Percentiles rank a stretch among this genome's conserved stretches.
Evolutionary conservation across 92 coral and sea anemone genomes (phyloP).

Genomic region (Heliopora coerulea): DNA sequence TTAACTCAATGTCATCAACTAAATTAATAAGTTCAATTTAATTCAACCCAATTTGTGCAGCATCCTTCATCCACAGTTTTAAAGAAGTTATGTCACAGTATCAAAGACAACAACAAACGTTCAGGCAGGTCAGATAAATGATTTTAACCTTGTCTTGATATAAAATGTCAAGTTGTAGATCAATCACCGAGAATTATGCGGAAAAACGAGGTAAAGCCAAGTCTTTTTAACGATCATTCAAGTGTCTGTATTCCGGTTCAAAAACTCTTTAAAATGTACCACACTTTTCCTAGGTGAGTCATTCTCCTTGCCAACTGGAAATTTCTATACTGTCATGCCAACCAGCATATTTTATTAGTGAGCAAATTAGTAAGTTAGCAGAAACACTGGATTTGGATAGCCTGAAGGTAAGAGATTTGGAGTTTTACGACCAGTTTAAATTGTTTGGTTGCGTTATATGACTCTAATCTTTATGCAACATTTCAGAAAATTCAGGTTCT

Average conservation of each 20-base stretch:
- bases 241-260: too few relatives aligned
- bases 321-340: conserved; percentile 80
- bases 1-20: too few relatives aligned
- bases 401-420: conserved; percentile 62
- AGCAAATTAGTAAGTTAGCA: conserved; percentile 65
- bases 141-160: too few relatives aligned
- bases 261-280: too few relatives aligned
- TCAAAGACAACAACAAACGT: conserved; percentile 85
- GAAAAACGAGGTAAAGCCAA: too few relatives aligned
- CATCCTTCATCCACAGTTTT: conserved; percentile 66
- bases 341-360: conserved; percentile 49
- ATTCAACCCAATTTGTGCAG: conserved; percentile 56
- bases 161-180: too few relatives aligned
- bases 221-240: too few relatives aligned
- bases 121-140: conserved; percentile 80
- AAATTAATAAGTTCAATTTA: too few relatives aligned
- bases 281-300: conserved; percentile 70
- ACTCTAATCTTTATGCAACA: too few relatives aligned
- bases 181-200: too few relatives aligned
- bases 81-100: conserved; percentile 74
- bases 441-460: too few relatives aligned
- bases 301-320: conserved; percentile 80
- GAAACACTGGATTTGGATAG: conserved; percentile 71
- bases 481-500: conserved; percentile 37
- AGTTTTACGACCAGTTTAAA: too few relatives aligned